These are phyloP conservation scores for Ridgeia piscesae DNA, from an alignment of 1,140 invertebrate species.

Conservation along the genomic window DNA sequence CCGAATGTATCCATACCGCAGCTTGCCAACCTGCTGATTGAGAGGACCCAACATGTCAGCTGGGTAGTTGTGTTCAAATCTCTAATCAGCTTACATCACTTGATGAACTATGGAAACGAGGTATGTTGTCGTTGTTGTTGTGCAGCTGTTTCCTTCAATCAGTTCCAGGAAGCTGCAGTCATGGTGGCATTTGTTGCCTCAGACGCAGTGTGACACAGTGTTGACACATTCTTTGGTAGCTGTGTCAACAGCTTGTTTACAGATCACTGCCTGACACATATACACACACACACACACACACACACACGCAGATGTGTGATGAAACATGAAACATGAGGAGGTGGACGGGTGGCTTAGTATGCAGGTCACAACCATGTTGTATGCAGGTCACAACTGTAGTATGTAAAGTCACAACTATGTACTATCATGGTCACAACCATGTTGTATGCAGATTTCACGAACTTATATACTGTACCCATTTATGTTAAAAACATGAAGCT, in stretches of 20 bases:
- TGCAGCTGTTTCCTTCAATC: neutral
- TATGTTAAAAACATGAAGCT: too few species aligned
- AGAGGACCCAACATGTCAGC: conserved; percentile 93
- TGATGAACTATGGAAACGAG: conserved; percentile 99
- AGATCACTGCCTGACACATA: neutral
- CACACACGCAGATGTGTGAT: neutral
- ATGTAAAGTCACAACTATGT: too few species aligned
- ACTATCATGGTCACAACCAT: too few species aligned
- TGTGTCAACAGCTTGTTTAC: neutral
- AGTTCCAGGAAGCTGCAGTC: neutral
- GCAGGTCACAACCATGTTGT: neutral
- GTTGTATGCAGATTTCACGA: too few species aligned
- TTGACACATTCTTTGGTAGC: neutral
- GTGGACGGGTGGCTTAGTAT: neutral
- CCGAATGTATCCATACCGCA: conserved; percentile 99
- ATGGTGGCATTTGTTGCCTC: neutral
- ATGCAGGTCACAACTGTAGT: too few species aligned
- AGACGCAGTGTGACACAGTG: neutral
- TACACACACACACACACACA: too few species aligned
- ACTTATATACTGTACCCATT: too few species aligned
- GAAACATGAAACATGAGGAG: neutral
- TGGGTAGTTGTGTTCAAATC: conserved; percentile 99
- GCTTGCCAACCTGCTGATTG: conserved; percentile 95
- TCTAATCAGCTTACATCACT: conserved; percentile 96
- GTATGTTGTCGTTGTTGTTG: too few species aligned